Percentiles rank a stretch among this genome's conserved stretches.
These are phyloP conservation scores for Aplysina aerophoba DNA, from an alignment of 37 sponge, comb jelly and placozoan species.

Conservation along the genomic window DNA sequence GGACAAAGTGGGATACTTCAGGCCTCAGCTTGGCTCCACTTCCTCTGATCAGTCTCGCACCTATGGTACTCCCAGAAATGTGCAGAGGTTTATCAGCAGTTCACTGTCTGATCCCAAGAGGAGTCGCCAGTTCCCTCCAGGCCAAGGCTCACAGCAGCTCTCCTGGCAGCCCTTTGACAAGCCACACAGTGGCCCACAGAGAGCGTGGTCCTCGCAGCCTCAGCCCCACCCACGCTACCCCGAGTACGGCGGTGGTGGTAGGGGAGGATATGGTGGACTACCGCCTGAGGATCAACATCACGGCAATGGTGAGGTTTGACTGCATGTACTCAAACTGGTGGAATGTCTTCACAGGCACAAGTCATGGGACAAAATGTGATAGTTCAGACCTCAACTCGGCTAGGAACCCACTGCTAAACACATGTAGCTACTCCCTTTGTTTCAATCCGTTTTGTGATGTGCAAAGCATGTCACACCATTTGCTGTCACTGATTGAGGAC, in stretches of 20 bases:
- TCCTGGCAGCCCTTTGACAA: neutral
- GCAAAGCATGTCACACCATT: no score
- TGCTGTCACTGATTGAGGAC: no score
- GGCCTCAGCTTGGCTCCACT: conserved; percentile 20
- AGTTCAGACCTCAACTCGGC: no score
- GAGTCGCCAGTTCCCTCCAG: neutral
- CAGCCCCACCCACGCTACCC: neutral
- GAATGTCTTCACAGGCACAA: no score
- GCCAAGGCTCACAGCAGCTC: neutral
- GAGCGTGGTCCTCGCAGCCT: neutral
- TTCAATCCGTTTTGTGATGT: no score
- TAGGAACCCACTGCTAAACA: no score
- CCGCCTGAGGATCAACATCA: no score
- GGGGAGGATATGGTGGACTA: no score
- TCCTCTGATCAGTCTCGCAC: neutral
- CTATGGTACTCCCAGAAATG: neutral
- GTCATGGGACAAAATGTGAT: no score
- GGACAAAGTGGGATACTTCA: conserved; percentile 18
- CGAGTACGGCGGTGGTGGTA: neutral
- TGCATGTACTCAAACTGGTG: no score
- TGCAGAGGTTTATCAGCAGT: neutral
- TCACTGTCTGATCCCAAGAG: neutral
- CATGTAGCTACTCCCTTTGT: no score
- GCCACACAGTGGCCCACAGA: neutral
- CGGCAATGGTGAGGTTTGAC: no score